Conservation (phyloP, 1,140 invertebrate species). For the Scaptodrosophila lebanonensis region DNA sequence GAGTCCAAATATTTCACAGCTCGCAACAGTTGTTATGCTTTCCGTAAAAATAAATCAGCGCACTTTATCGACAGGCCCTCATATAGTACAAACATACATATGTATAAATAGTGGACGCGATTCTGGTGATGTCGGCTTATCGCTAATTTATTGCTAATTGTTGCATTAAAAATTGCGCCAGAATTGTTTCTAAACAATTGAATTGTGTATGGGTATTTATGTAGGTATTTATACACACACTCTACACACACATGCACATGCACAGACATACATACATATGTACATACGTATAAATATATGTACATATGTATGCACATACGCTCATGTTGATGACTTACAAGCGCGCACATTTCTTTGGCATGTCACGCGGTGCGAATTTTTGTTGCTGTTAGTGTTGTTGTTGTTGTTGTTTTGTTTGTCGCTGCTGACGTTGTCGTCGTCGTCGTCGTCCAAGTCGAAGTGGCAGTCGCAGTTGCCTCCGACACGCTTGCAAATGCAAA, state of each 20-base stretch:
- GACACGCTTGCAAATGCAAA: conserved; percentile 5
- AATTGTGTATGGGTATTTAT: conserved; percentile 6
- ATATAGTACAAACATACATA: no score
- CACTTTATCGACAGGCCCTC: no score
- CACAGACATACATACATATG: not conserved
- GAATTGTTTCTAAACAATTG: not conserved
- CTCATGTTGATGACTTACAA: conserved; percentile 20
- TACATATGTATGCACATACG: conserved; percentile 11
- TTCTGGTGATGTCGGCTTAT: not conserved
- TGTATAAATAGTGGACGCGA: no score
- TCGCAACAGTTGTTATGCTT: no score
- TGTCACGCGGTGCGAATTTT: conserved; percentile 60
- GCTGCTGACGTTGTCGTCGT: not conserved
- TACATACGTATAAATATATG: not conserved
- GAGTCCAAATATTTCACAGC: no score
- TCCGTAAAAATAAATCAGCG: no score
- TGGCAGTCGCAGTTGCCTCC: conserved; percentile 20
- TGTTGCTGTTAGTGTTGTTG: conserved; percentile 24
- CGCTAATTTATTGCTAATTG: no score
- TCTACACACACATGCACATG: conserved; percentile 22
- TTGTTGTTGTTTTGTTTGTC: conserved; percentile 45
- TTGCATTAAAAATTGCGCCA: no score
- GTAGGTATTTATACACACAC: conserved; percentile 9
- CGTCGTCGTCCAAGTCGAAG: conserved; percentile 7
- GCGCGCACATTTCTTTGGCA: conserved; percentile 44